phyloP scores from a whole-genome alignment of 2,113 vertebrate genomes.

The Corythaeola cristata region DNA sequence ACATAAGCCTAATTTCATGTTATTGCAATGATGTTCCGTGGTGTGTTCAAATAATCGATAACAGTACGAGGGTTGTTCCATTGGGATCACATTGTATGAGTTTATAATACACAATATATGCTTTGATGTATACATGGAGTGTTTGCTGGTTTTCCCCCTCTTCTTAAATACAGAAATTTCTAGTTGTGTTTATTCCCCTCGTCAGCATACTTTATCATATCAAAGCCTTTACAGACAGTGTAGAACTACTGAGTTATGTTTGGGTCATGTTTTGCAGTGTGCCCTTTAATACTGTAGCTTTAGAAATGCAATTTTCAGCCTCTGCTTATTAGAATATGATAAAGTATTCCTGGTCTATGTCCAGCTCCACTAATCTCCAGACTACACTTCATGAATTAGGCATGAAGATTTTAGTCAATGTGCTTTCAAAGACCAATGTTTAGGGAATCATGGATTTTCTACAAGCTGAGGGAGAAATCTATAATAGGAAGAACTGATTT shows the following conservation, averaged over 20 bases:
- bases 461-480: slow-evolving; percentile 85
- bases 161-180: slow-evolving; percentile 79
- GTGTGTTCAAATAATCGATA: slow-evolving; percentile 67
- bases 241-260: slow-evolving; percentile 88
- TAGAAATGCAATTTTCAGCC: slow-evolving; percentile 99
- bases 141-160: slow-evolving; percentile 39
- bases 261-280: slow-evolving; percentile 90
- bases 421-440: slow-evolving; percentile 87
- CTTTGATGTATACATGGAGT: slow-evolving; percentile 72
- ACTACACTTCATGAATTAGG: slow-evolving; percentile 90
- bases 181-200: slow-evolving; percentile 89
- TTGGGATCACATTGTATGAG: slow-evolving; percentile 69
- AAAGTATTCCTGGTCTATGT: slow-evolving; percentile 92
- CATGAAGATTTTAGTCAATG: slow-evolving; percentile 92
- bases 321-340: slow-evolving; percentile 99
- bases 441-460: slow-evolving; percentile 89
- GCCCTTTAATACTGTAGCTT: slow-evolving; percentile 98
- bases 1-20: slow-evolving; percentile 62
- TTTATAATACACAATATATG: slow-evolving; percentile 73
- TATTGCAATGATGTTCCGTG: slow-evolving; percentile 53
- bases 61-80: slow-evolving; percentile 61
- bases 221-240: slow-evolving; percentile 89
- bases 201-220: slow-evolving; percentile 99
- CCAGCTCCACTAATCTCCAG: slow-evolving; percentile 85
- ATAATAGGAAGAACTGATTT: slow-evolving; percentile 86